Percentiles rank a stretch among this genome's conserved stretches.
phyloP scores from a whole-genome alignment of 2,888 invertebrate genomes.

The Blastobasis lacticolella region DNA sequence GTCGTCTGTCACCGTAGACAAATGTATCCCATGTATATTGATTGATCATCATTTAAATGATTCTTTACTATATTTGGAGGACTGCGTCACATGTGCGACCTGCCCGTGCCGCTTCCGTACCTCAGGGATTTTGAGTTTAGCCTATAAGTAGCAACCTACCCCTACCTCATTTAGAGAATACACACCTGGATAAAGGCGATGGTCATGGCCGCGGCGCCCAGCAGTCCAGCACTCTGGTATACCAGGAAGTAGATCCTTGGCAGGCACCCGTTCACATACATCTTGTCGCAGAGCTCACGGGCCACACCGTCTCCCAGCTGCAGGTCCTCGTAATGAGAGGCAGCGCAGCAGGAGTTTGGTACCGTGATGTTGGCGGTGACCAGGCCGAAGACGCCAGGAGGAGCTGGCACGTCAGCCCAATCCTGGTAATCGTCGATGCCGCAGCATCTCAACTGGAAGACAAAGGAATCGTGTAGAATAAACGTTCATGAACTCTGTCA shows the following conservation, averaged over 20 bases:
- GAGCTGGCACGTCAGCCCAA: conserved; percentile 64
- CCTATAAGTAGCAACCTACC: too few species aligned
- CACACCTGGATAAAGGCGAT: conserved; percentile 85
- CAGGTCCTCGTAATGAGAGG: conserved; percentile 24
- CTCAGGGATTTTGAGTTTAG: too few species aligned
- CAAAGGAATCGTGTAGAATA: not conserved
- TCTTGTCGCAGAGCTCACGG: conserved; percentile 41
- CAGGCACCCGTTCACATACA: conserved; percentile 75
- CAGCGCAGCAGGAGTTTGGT: conserved; percentile 77
- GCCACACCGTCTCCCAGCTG: conserved; percentile 19
- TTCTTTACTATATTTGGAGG: too few species aligned
- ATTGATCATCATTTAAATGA: too few species aligned
- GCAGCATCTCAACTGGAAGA: conserved; percentile 78
- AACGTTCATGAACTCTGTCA: too few species aligned
- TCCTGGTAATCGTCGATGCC: conserved; percentile 77
- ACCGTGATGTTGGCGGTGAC: conserved; percentile 55
- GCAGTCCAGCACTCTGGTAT: conserved; percentile 80
- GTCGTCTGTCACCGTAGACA: too few species aligned
- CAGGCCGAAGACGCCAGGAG: conserved; percentile 35
- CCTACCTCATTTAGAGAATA: not conserved
- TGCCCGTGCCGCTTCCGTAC: too few species aligned
- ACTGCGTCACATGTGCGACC: too few species aligned
- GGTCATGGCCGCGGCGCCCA: conserved; percentile 85
- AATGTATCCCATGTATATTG: too few species aligned
- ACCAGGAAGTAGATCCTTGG: conserved; percentile 75